These are phyloP conservation scores for Leptatherina wallacei DNA, from an alignment of 2,797 vertebrate species.

Conservation along the genomic window DNA sequence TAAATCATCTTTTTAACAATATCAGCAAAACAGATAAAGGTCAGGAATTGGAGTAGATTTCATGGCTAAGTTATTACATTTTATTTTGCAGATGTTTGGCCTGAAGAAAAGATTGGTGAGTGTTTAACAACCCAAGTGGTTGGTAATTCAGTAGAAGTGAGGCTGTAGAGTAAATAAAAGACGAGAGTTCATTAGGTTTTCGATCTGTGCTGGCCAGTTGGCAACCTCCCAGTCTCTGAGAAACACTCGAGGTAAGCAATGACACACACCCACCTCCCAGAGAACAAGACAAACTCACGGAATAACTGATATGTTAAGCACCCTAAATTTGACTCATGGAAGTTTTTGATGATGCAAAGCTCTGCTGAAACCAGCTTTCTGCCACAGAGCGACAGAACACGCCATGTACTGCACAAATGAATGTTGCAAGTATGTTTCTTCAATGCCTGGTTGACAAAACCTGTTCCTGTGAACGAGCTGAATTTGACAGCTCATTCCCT, in stretches of 20 bases:
- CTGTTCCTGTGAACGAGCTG: constrained; percentile 72
- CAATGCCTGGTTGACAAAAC: constrained; percentile 63
- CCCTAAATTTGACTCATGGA: constrained; percentile 5
- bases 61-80: background rate
- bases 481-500: constrained; percentile 54
- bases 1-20: background rate
- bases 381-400: constrained; percentile 31
- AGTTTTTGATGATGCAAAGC: constrained; percentile 26
- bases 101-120: background rate
- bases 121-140: constrained; percentile 28
- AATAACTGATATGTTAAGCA: constrained; percentile 17
- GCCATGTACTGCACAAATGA: constrained; percentile 46
- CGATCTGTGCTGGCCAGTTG: constrained; percentile 24
- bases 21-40: background rate
- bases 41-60: background rate
- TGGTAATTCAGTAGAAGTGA: constrained; percentile 36
- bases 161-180: constrained; percentile 35
- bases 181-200: constrained; percentile 50
- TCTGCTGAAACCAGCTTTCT: constrained; percentile 2
- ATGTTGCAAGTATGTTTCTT: constrained; percentile 44
- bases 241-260: constrained; percentile 16
- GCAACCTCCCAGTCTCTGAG: constrained; percentile 24
- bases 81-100: background rate
- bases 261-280: constrained; percentile 1
- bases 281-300: constrained; percentile 3